Conservation (phyloP, 2,888 invertebrate species). For the Pyrochroa serraticornis region DNA sequence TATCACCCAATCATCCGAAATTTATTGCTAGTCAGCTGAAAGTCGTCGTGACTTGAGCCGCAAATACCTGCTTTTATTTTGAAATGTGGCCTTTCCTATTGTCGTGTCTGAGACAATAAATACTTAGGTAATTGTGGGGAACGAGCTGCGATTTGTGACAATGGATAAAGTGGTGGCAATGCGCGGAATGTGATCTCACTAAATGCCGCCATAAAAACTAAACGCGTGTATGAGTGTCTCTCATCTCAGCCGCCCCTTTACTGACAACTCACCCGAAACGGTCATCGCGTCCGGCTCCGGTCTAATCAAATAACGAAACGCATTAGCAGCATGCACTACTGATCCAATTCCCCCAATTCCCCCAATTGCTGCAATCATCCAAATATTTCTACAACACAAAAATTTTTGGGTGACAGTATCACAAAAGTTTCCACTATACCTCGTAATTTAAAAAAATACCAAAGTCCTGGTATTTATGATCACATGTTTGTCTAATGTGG, state of each 20-base stretch:
- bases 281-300: slow-evolving; percentile 15
- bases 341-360: not conserved
- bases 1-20: slow-evolving; percentile 40
- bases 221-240: slow-evolving; percentile 39
- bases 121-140: slow-evolving; percentile 46
- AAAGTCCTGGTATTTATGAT: too few relatives aligned
- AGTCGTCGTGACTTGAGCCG: slow-evolving; percentile 28
- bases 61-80: slow-evolving; percentile 40
- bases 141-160: slow-evolving; percentile 49
- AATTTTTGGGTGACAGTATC: too few relatives aligned
- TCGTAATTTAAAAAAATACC: too few relatives aligned
- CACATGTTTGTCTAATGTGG: too few relatives aligned
- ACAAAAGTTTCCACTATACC: too few relatives aligned
- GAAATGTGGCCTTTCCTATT: slow-evolving; percentile 39
- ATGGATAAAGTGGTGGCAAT: slow-evolving; percentile 48
- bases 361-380: not conserved
- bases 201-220: slow-evolving; percentile 50
- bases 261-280: slow-evolving; percentile 28
- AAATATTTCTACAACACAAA: slow-evolving; percentile 1
- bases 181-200: slow-evolving; percentile 52
- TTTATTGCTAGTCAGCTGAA: slow-evolving; percentile 36
- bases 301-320: slow-evolving; percentile 28
- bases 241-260: slow-evolving; percentile 19
- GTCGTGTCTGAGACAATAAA: slow-evolving; percentile 45
- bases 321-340: slow-evolving; percentile 17